Percentiles rank a stretch among this genome's conserved stretches.
These are phyloP conservation scores for Synergus umbraculus DNA, from an alignment of 2,888 invertebrate species.

Conservation along the genomic window DNA sequence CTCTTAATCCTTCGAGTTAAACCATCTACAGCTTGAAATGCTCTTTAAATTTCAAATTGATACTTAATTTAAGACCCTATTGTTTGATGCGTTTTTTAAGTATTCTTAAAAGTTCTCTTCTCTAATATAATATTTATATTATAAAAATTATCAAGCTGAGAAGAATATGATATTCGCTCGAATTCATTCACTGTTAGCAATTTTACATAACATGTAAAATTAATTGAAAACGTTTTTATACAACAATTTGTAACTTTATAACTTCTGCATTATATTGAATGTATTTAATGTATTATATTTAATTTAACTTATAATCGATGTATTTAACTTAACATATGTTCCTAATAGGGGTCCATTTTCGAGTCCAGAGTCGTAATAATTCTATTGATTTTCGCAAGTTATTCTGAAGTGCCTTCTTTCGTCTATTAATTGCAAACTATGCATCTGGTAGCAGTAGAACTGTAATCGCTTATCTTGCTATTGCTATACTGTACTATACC, in stretches of 20 bases:
- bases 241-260: background rate
- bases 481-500: background rate
- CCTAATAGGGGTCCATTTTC: slow-evolving; percentile 19
- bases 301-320: no score
- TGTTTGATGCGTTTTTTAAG: background rate
- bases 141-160: no score
- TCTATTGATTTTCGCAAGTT: slow-evolving; percentile 34
- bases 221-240: no score
- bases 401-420: slow-evolving; percentile 40
- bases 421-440: slow-evolving; percentile 26
- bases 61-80: background rate
- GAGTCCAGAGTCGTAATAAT: slow-evolving; percentile 21
- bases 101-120: background rate
- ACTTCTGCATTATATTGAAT: background rate
- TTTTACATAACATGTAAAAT: no score
- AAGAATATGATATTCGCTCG: no score
- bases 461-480: slow-evolving; percentile 33
- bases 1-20: background rate
- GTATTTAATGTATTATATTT: background rate
- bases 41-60: background rate
- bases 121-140: no score
- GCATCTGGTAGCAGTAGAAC: slow-evolving; percentile 36
- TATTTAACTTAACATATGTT: slow-evolving; percentile 7
- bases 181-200: no score
- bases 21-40: no score